Percentiles rank a stretch among this genome's conserved stretches.
Conservation (phyloP, 2,888 invertebrate species). For the Nyleta sp. region DNA sequence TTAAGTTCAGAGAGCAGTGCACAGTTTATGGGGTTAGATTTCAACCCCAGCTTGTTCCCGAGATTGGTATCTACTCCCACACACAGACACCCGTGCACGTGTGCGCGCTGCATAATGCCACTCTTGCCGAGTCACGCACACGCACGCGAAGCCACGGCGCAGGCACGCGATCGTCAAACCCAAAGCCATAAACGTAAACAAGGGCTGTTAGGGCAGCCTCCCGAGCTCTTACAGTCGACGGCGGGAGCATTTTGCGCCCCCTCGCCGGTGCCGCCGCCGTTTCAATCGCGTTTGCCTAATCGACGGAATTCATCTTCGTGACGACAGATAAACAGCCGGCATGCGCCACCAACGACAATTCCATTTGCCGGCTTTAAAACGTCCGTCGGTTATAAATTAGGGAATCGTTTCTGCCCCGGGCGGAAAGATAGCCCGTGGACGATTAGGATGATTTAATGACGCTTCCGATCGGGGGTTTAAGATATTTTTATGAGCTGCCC, state of each 20-base stretch:
- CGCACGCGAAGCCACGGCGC: constrained; percentile 37
- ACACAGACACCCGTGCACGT: not conserved
- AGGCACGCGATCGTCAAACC: constrained; percentile 79
- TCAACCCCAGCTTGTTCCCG: constrained; percentile 74
- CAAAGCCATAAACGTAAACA: constrained; percentile 81
- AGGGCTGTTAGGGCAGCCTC: constrained; percentile 79
- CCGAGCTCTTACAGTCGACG: constrained; percentile 77
- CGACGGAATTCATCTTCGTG: constrained; percentile 57
- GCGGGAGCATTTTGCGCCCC: constrained; percentile 79
- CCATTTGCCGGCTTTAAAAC: constrained; percentile 51
- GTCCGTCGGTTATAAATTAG: constrained; percentile 43
- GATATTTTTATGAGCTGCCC: constrained; percentile 17
- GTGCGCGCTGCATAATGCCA: constrained; percentile 32
- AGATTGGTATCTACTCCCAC: constrained; percentile 78
- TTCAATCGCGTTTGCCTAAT: constrained; percentile 60
- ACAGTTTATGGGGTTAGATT: constrained; percentile 77
- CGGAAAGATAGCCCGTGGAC: constrained; percentile 25
- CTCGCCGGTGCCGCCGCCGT: constrained; percentile 54
- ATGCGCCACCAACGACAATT: constrained; percentile 53
- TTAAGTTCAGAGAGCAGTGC: constrained; percentile 75
- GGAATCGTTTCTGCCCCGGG: constrained; percentile 34
- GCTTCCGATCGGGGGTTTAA: constrained; percentile 10
- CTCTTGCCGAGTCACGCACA: constrained; percentile 53
- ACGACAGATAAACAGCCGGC: constrained; percentile 56
- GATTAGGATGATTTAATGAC: constrained; percentile 48